phyloP scores from a whole-genome alignment of 2,113 vertebrate species.

The Mixornis gularis region DNA sequence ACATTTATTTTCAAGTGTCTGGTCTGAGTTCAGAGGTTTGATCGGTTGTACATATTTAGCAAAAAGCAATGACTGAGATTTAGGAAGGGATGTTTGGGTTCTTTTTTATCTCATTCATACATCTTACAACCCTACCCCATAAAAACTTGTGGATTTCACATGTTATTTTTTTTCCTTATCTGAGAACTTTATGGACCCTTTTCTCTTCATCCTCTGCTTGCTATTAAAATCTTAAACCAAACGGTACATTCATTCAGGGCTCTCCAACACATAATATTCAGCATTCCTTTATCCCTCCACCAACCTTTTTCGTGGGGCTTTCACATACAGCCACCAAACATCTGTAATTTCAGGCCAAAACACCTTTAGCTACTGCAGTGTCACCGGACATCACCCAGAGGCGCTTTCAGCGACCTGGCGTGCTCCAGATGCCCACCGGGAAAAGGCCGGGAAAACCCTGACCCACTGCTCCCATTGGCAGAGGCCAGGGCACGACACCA shows the following conservation, averaged over 20 bases:
- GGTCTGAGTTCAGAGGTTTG: not conserved
- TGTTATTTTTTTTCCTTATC: not conserved
- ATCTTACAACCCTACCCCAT: fast-evolving
- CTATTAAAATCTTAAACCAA: not conserved
- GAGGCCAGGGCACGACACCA: not conserved
- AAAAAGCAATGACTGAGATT: not conserved
- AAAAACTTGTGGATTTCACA: not conserved
- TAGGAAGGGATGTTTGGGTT: not conserved
- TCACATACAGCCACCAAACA: not conserved
- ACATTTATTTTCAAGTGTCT: not conserved
- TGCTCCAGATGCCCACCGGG: not conserved
- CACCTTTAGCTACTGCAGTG: not conserved
- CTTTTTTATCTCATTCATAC: not conserved
- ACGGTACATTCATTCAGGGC: fast-evolving
- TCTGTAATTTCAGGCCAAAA: not conserved
- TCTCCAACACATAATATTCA: not conserved
- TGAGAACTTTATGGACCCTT: not conserved
- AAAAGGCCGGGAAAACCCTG: not conserved
- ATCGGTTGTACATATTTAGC: not conserved
- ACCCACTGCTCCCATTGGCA: not conserved
- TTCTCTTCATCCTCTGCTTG: not conserved
- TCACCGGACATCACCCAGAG: not conserved
- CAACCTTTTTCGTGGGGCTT: not conserved
- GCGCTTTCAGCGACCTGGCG: not conserved
- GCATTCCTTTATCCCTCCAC: not conserved